A percentile compares a stretch with the other conserved stretches of the same genome.
Evolutionary conservation across 2,113 vertebrate genomes (phyloP).

Genomic region (Trochalopteron elliotii): DNA sequence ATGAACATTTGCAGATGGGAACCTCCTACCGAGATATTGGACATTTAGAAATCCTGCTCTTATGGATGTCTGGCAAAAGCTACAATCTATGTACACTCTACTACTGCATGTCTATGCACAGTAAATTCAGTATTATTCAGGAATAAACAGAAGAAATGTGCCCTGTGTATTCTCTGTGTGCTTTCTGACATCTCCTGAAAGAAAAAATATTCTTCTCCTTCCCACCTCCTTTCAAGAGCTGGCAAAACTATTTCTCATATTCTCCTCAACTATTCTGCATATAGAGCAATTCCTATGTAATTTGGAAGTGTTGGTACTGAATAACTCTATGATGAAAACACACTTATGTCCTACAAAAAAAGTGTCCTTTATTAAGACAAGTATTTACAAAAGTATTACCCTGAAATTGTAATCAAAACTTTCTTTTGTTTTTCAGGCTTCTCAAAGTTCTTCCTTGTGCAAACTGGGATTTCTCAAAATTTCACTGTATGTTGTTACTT

Average conservation of each 20-base stretch:
- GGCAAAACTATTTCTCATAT: neutral
- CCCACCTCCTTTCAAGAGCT: neutral
- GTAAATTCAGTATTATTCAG: neutral
- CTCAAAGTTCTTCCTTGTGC: neutral
- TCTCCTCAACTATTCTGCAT: neutral
- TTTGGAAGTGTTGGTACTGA: neutral
- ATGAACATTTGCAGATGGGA: neutral
- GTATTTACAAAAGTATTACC: neutral
- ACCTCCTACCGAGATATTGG: neutral
- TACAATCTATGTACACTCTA: fast-evolving
- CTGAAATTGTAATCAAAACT: neutral
- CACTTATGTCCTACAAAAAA: neutral
- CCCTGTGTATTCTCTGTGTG: neutral
- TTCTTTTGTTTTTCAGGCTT: neutral
- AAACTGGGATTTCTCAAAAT: neutral
- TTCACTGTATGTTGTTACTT: neutral
- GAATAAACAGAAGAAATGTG: neutral
- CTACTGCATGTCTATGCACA: neutral
- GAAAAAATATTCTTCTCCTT: neutral
- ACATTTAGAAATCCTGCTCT: neutral
- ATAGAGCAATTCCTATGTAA: neutral
- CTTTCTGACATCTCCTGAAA: neutral
- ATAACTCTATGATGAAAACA: neutral
- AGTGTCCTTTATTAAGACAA: neutral
- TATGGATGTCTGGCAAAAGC: neutral